Base-by-base conservation (phyloP, 2,888 invertebrate species). In the Pammene aurita region DNA sequence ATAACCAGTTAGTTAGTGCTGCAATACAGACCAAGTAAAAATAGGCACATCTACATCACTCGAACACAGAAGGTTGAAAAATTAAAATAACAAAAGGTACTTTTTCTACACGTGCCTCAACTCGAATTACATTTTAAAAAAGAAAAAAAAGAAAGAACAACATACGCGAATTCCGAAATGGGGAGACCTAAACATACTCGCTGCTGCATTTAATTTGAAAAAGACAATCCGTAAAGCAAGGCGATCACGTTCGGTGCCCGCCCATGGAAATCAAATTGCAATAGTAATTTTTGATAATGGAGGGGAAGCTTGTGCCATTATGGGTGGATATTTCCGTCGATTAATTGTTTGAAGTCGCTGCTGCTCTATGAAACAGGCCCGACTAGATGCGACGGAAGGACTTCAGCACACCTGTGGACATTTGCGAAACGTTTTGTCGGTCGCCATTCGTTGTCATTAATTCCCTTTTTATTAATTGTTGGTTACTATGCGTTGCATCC, bases 251-350 rank as follows among this genome's bases (percentile, higher is more conserved):
- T 75, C 78, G 66, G 65, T 67, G 67, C 76, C 79, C 86, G 87
- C 89, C 89, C 85, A 84, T 81, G 78, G 76, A 84, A 86, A 85
- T 84, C 81, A 86, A 84, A 88, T 86, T 84, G 90, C 89, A 88
- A 90, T 88, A 88, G 86, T 86, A 86, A 87, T 88, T 90, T 90
- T 86, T 87, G 87, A 87, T 88, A 88, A 88, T 87, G 81, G 80
- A 88, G 82, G 85, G 87, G 89, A 88, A 86, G 85, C 82, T 78
- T 73, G 77, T 65, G 73, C 80, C 78, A 82, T 85, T 84, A 89
- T 89, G 87, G 89, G 89, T 84, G 87, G 88, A 85, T 87, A 83
- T 88, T 85, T 91, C 91, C 91, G 89, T 82, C 78, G 82, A 83
- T 83, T 87, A 87, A 86, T 88, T 87, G 85, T 85, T 83, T 75